Conservation (phyloP, 2,797 vertebrate species). For the Aulostomus chinensis region DNA sequence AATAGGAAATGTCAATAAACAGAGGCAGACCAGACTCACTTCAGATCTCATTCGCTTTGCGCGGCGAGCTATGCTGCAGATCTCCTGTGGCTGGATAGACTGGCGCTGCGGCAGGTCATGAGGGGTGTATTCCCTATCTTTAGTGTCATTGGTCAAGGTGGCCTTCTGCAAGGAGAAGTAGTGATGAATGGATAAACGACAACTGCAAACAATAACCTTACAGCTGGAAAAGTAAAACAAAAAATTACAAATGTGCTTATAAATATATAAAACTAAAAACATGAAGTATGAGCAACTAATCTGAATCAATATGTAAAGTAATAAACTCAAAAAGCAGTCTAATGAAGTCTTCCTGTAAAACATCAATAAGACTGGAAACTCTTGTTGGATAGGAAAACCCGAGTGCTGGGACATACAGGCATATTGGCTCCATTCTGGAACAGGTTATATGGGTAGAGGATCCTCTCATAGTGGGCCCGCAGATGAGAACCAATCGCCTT, state of each 20-base stretch:
- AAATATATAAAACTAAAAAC: too few relatives aligned
- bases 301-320: too few relatives aligned
- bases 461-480: constrained; percentile 92
- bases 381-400: constrained; percentile 8
- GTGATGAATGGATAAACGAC: not conserved
- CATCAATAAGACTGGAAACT: constrained; percentile 6
- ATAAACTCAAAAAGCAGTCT: too few relatives aligned
- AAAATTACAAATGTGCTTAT: too few relatives aligned
- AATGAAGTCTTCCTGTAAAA: constrained; percentile 20
- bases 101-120: constrained; percentile 95
- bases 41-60: constrained; percentile 92
- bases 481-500: constrained; percentile 97
- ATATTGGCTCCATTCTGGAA: constrained; percentile 92
- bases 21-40: constrained; percentile 70
- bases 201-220: not conserved
- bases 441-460: constrained; percentile 95
- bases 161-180: constrained; percentile 82
- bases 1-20: not conserved
- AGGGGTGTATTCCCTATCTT: constrained; percentile 97
- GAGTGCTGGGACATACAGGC: constrained; percentile 77
- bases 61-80: constrained; percentile 88
- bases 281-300: too few relatives aligned
- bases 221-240: too few relatives aligned
- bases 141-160: constrained; percentile 89
- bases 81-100: constrained; percentile 89